These are phyloP conservation scores for Homarus gammarus DNA, from an alignment of 2,888 invertebrate species.

Conservation along the genomic window DNA sequence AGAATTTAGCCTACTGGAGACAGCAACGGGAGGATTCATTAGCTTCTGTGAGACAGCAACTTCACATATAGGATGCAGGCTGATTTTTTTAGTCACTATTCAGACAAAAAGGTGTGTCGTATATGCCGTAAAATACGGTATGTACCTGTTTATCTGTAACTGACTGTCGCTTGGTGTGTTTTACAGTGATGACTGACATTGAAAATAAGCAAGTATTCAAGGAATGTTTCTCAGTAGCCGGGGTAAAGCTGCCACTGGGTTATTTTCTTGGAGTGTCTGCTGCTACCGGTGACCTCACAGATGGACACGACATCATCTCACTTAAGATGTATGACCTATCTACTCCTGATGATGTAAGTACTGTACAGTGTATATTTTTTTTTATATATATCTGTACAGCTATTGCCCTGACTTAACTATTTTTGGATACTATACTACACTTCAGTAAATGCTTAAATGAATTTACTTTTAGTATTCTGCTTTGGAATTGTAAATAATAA, in stretches of 20 bases:
- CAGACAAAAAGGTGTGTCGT: too few species aligned
- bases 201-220: conserved; percentile 96
- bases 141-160: too few species aligned
- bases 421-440: neutral
- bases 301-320: conserved; percentile 96
- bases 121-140: too few species aligned
- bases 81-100: too few species aligned
- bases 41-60: too few species aligned
- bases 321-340: conserved; percentile 96
- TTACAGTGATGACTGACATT: conserved; percentile 91
- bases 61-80: too few species aligned
- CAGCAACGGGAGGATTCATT: too few species aligned
- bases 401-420: neutral
- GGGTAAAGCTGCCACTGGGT: conserved; percentile 94
- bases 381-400: neutral
- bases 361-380: neutral
- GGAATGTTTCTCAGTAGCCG: conserved; percentile 92
- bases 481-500: neutral
- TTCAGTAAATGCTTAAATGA: neutral
- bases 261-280: conserved; percentile 97
- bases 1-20: too few species aligned
- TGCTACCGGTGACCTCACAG: conserved; percentile 97
- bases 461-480: neutral
- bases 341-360: conserved; percentile 82
- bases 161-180: too few species aligned